Conservation (phyloP, 2,888 invertebrate species). For the Fragum whitleyi region DNA sequence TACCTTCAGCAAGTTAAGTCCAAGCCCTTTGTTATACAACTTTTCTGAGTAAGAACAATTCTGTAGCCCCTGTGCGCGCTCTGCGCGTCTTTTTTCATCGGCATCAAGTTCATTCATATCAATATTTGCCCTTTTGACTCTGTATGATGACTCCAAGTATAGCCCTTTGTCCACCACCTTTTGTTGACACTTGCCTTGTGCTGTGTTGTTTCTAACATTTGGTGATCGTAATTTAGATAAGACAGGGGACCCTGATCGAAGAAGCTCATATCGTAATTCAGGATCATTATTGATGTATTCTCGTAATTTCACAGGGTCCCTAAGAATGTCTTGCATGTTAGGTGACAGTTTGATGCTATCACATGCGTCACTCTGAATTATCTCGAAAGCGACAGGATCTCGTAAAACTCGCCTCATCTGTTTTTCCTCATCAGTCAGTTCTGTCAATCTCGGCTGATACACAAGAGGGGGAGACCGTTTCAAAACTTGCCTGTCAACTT, state of each 20-base stretch:
- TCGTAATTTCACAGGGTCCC: constrained; percentile 42
- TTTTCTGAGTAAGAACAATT: constrained; percentile 12
- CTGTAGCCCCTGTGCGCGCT: neutral
- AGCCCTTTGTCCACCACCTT: neutral
- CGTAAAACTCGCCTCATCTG: constrained; percentile 54
- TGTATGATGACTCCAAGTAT: neutral
- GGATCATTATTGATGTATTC: constrained; percentile 54
- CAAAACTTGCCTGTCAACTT: neutral
- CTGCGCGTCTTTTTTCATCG: neutral
- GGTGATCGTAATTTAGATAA: constrained; percentile 17
- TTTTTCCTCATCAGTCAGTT: constrained; percentile 24
- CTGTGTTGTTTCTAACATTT: neutral
- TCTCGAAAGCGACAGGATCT: constrained; percentile 53
- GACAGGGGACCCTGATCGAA: constrained; percentile 33
- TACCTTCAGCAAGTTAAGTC: constrained; percentile 25
- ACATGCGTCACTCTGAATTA: constrained; percentile 38
- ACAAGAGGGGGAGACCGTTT: neutral
- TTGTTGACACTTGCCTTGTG: neutral
- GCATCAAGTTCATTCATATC: constrained; percentile 11
- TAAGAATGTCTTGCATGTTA: constrained; percentile 36
- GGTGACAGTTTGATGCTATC: constrained; percentile 33
- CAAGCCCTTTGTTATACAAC: constrained; percentile 18
- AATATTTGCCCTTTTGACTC: neutral
- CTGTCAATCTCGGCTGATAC: neutral
- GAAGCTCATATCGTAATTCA: constrained; percentile 40